phyloP scores from a whole-genome alignment of 2,888 invertebrate species.

The Smittia sp. region DNA sequence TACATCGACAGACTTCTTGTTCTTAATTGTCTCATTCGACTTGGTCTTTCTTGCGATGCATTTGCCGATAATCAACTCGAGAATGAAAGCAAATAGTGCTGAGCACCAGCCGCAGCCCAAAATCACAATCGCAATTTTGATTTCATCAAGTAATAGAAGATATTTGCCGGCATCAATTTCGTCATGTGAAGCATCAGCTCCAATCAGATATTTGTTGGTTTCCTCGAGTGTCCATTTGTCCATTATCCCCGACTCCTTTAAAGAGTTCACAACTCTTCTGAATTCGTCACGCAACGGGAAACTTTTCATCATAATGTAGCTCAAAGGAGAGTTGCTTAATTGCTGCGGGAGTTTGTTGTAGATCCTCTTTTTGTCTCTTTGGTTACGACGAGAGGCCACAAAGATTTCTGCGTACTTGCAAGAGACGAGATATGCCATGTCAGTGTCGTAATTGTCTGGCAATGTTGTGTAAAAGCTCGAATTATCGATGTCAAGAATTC shows the following conservation, averaged over 20 bases:
- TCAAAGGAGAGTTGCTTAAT: neutral
- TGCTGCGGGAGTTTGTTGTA: neutral
- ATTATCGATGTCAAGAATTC: neutral
- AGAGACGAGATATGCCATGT: neutral
- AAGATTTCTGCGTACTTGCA: neutral
- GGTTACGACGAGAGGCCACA: neutral
- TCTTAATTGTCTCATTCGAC: too few species aligned
- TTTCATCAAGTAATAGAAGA: too few species aligned
- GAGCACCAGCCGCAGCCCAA: neutral
- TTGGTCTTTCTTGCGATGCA: too few species aligned
- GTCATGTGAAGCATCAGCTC: neutral
- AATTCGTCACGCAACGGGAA: neutral
- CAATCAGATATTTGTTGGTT: neutral
- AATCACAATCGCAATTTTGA: neutral
- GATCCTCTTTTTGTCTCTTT: neutral
- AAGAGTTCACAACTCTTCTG: neutral
- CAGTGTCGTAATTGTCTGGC: neutral
- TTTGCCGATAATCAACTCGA: neutral
- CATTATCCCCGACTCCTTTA: neutral
- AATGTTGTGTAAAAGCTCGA: neutral
- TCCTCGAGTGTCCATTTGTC: neutral
- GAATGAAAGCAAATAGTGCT: neutral
- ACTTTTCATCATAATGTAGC: neutral
- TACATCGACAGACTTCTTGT: too few species aligned
- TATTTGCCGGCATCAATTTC: too few species aligned